These are phyloP conservation scores for Grapholita molesta DNA, from an alignment of 1,140 invertebrate species.

Conservation along the genomic window DNA sequence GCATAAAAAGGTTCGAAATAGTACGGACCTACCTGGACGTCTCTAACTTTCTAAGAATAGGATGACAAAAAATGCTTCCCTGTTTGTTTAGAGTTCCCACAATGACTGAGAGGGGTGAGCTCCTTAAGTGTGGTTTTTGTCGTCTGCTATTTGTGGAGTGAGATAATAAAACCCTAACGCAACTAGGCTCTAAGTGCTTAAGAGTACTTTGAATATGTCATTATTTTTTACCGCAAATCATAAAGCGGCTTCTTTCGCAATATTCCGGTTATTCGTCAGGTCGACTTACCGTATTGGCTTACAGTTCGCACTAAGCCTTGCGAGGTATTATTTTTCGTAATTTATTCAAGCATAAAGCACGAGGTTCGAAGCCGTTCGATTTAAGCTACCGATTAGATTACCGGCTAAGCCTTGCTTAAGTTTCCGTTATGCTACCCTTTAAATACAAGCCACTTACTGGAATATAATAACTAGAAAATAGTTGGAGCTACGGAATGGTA, in stretches of 20 bases:
- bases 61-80: slow-evolving; percentile 51
- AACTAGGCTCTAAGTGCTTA: slow-evolving; percentile 8
- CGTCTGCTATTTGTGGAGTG: slow-evolving; percentile 54
- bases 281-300: slow-evolving; percentile 26
- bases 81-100: slow-evolving; percentile 61
- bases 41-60: slow-evolving; percentile 50
- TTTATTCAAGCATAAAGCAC: slow-evolving; percentile 55
- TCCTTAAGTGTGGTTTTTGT: slow-evolving; percentile 70
- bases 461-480: background rate
- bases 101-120: slow-evolving; percentile 59
- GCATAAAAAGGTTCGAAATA: slow-evolving; percentile 45
- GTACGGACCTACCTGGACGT: slow-evolving; percentile 55
- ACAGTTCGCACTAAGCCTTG: slow-evolving; percentile 11
- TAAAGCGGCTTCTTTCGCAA: slow-evolving; percentile 3
- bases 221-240: slow-evolving; percentile 13
- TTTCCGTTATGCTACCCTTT: slow-evolving; percentile 4
- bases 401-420: slow-evolving; percentile 66
- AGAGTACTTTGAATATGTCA: background rate
- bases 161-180: slow-evolving; percentile 45
- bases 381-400: slow-evolving; percentile 65
- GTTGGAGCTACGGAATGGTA: background rate
- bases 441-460: background rate
- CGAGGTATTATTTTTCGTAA: slow-evolving; percentile 40
- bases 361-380: slow-evolving; percentile 60
- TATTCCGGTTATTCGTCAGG: slow-evolving; percentile 26